Conservation (phyloP, 2,888 invertebrate species). For the Muscina levida region DNA sequence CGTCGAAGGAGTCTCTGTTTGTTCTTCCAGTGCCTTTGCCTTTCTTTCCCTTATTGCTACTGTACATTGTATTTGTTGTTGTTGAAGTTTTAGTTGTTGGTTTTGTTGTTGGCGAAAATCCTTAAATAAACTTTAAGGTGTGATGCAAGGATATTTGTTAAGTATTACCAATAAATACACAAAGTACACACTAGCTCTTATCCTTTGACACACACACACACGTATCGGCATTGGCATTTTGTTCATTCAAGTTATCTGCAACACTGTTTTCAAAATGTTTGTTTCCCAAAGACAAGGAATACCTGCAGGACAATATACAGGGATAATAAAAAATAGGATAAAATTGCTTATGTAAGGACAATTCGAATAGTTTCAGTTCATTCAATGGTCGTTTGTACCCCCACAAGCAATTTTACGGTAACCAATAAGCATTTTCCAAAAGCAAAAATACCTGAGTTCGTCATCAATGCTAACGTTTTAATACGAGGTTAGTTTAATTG, state of each 20-base stretch:
- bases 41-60: constrained; percentile 33
- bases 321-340: constrained; percentile 36
- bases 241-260: not conserved
- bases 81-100: not conserved
- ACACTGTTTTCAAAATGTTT: constrained; percentile 13
- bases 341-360: constrained; percentile 60
- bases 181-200: too few species aligned
- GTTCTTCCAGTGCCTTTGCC: constrained; percentile 38
- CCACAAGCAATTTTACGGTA: constrained; percentile 60
- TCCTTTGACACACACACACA: not conserved
- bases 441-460: constrained; percentile 6
- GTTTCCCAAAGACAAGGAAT: not conserved
- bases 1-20: constrained; percentile 26
- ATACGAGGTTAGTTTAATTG: too few species aligned
- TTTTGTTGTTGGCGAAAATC: constrained; percentile 41
- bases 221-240: constrained; percentile 19
- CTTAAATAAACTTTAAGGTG: constrained; percentile 64
- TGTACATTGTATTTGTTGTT: not conserved
- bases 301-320: constrained; percentile 7
- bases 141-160: constrained; percentile 62
- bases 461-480: not conserved
- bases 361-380: constrained; percentile 48
- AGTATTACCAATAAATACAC: constrained; percentile 50
- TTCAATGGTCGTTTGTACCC: constrained; percentile 40
- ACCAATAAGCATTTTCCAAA: constrained; percentile 57